phyloP scores from a whole-genome alignment of 2,113 vertebrate genomes.

The Raja brachyura region DNA sequence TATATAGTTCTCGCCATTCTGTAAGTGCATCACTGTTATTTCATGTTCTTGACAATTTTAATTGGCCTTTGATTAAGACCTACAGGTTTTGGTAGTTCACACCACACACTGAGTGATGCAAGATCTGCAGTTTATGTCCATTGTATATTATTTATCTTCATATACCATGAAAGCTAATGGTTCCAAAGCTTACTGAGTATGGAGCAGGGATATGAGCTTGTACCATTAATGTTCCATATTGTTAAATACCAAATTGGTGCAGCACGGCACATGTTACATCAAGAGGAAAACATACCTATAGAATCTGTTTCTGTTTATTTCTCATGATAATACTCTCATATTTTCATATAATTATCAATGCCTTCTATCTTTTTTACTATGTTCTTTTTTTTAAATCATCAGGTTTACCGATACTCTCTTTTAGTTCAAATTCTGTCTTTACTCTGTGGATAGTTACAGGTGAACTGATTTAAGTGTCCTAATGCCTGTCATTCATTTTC shows the following conservation, averaged over 20 bases:
- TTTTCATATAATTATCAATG: too few species aligned
- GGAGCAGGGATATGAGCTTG: not conserved
- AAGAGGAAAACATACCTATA: too few species aligned
- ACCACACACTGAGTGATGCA: too few species aligned
- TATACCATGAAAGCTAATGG: not conserved
- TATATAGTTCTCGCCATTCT: not conserved
- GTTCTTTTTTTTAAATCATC: too few species aligned
- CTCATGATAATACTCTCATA: too few species aligned
- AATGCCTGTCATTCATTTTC: not conserved
- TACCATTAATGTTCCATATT: not conserved
- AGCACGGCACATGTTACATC: too few species aligned
- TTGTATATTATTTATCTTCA: not conserved
- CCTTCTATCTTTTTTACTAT: too few species aligned
- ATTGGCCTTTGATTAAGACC: not conserved
- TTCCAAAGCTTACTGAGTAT: not conserved
- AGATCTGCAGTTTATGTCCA: not conserved
- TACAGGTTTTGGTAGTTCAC: not conserved
- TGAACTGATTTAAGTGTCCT: too few species aligned
- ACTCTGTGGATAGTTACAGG: too few species aligned
- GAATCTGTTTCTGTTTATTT: too few species aligned
- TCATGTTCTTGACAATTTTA: not conserved
- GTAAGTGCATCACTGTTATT: not conserved
- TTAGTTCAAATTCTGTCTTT: too few species aligned
- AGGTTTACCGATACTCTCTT: too few species aligned
- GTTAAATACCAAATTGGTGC: not conserved